Conservation (phyloP, 2,888 invertebrate species). For the Melolontha melolontha region DNA sequence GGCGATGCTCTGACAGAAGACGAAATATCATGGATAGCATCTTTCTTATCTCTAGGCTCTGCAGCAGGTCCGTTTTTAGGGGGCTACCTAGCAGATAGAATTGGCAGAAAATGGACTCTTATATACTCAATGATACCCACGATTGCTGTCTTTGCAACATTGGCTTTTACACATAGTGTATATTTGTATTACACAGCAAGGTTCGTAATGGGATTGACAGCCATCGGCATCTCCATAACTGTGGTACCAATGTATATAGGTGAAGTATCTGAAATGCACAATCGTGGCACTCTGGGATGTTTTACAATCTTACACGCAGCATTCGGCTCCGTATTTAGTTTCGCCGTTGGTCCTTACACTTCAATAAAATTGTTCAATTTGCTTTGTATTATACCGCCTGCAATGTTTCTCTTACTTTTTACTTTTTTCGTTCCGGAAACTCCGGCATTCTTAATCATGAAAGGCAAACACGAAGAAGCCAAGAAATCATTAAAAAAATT, state of each 20-base stretch:
- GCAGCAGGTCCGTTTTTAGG: conserved; percentile 77
- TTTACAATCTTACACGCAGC: conserved; percentile 41
- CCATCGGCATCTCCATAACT: conserved; percentile 67
- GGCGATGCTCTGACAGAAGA: conserved; percentile 65
- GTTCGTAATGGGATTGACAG: conserved; percentile 42
- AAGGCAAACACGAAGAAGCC: not conserved
- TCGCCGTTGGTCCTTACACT: conserved; percentile 44
- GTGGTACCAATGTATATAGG: conserved; percentile 85
- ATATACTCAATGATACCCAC: conserved; percentile 74
- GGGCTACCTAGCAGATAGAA: conserved; percentile 73
- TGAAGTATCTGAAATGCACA: conserved; percentile 69
- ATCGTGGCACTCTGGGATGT: conserved; percentile 45
- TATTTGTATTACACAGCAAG: conserved; percentile 42
- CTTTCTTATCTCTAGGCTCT: conserved; percentile 74
- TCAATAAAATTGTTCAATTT: conserved; percentile 33
- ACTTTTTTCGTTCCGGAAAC: conserved; percentile 45
- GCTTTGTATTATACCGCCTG: conserved; percentile 29
- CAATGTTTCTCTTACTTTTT: conserved; percentile 38
- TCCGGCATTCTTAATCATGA: conserved; percentile 42
- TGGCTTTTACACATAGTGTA: conserved; percentile 37
- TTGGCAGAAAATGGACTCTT: conserved; percentile 74
- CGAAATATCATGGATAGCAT: conserved; percentile 80
- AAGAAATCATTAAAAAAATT: too few relatives aligned
- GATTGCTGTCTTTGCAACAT: conserved; percentile 64
- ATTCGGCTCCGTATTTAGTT: conserved; percentile 43